Conservation (phyloP, 2,797 vertebrate genomes). For the Cynodonichthys magdalenae region DNA sequence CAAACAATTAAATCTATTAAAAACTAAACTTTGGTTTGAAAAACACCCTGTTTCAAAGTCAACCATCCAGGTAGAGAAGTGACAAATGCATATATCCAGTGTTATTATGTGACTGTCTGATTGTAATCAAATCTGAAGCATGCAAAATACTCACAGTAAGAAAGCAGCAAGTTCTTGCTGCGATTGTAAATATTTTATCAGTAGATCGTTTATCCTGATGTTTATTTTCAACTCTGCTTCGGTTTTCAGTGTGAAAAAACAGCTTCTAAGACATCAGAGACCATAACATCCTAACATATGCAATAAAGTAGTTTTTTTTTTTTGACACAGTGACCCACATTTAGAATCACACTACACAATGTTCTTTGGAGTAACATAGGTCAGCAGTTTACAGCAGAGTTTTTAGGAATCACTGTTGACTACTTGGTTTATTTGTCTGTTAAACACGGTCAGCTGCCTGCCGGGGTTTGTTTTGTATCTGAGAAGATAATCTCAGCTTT, state of each 20-base stretch:
- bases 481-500: slow-evolving; percentile 18
- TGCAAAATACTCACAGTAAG: neutral
- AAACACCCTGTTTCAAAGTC: too few species aligned
- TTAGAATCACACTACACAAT: slow-evolving; percentile 27
- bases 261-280: slow-evolving; percentile 17
- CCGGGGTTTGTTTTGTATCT: neutral
- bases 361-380: slow-evolving; percentile 2
- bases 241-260: slow-evolving; percentile 2
- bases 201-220: neutral
- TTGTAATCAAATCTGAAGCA: neutral
- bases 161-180: neutral
- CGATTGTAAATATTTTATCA: slow-evolving; percentile 5
- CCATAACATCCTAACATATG: slow-evolving; percentile 29
- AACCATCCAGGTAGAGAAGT: too few species aligned
- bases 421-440: slow-evolving; percentile 17
- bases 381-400: slow-evolving; percentile 4
- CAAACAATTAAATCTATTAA: too few species aligned
- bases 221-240: neutral
- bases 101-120: neutral
- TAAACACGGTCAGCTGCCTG: slow-evolving; percentile 2
- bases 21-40: too few species aligned
- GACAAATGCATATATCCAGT: too few species aligned
- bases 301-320: slow-evolving; percentile 33
- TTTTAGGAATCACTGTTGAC: neutral
- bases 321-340: slow-evolving; percentile 57